These are phyloP conservation scores for Hylaeus volcanicus DNA, from an alignment of 1,140 invertebrate genomes.

Conservation along the genomic window DNA sequence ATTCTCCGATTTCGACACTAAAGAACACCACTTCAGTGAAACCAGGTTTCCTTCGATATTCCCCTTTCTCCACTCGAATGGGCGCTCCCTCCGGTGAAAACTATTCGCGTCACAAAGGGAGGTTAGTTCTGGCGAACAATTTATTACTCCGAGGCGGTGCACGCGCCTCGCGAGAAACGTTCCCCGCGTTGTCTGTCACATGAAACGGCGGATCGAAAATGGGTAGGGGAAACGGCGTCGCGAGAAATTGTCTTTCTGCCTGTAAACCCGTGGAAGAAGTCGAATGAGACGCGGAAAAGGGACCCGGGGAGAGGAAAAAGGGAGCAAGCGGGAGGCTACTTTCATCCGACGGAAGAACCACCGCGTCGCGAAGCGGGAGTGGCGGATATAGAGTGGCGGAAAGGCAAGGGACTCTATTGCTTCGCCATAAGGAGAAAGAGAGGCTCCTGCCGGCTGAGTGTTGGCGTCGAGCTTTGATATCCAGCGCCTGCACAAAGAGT, in stretches of 20 bases:
- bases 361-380: conserved; percentile 48
- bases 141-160: conserved; percentile 40
- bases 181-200: conserved; percentile 39
- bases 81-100: neutral
- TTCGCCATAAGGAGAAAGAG: conserved; percentile 5
- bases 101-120: conserved; percentile 14
- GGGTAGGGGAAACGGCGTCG: conserved; percentile 22
- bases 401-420: conserved; percentile 61
- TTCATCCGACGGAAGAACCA: conserved; percentile 53
- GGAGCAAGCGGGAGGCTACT: conserved; percentile 45
- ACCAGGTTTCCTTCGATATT: conserved; percentile 5
- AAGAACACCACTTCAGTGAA: neutral
- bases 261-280: conserved; percentile 6
- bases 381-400: conserved; percentile 62
- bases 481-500: conserved; percentile 55
- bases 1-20: too few relatives aligned
- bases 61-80: too few relatives aligned
- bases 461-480: conserved; percentile 61
- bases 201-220: conserved; percentile 47
- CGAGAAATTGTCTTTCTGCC: conserved; percentile 55
- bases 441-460: neutral
- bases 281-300: conserved; percentile 11
- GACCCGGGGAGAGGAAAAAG: neutral
- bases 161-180: conserved; percentile 32
- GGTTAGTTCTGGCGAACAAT: conserved; percentile 45